Evolutionary conservation across 35 echinoderm and acorn worm species (phyloP), one percentile per base, ranked within the genome.

Genomic region (Holothuria glaberrima): DNA sequence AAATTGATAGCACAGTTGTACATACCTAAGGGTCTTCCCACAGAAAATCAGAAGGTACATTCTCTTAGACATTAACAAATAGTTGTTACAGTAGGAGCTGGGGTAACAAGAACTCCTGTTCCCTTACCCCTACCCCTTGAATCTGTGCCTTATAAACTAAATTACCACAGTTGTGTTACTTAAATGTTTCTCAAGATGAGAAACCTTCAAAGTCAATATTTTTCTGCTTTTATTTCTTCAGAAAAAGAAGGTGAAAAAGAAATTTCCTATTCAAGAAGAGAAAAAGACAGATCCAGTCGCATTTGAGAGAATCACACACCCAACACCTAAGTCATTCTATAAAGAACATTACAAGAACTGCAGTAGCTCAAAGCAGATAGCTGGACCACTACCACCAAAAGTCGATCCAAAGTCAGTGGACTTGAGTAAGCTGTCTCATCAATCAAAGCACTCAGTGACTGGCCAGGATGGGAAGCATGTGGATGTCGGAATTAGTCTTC

Each of bases 301-400:
- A 31, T 84, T 84, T 64, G 54, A 84, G n/a, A 59, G 80, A 25
- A 84, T 84, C 56, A 84, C 80, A 0, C 80, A 84, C 17, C 48
- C 46, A 20, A 84, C 80, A 9, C 80, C 80, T 20, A 84, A 41
- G 59, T 84, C 80, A 61, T 84, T 84, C 57, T 84, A 27, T 61
- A 59, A 84, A 33, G 54, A 84, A 62, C 80, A 84, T 21, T 20
- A 84, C 2, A 84, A 84, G 28, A 84, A 84, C 21, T 84, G 80
- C 80, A 69, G 36, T 7, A 58, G 36, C 56, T 59, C 80, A 62
- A 84, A 64, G 52, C 12, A 84, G 58, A 10, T 9, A 33, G 66
- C 36, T 41, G 7, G 14, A 9, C 66, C 19, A 21, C 66, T 29
- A 6, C 66, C 31, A 33, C 25, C 7, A 29, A 69, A 24, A 69